Base-by-base conservation (phyloP, 1,140 invertebrate species). In the Penaeus japonicus region DNA sequence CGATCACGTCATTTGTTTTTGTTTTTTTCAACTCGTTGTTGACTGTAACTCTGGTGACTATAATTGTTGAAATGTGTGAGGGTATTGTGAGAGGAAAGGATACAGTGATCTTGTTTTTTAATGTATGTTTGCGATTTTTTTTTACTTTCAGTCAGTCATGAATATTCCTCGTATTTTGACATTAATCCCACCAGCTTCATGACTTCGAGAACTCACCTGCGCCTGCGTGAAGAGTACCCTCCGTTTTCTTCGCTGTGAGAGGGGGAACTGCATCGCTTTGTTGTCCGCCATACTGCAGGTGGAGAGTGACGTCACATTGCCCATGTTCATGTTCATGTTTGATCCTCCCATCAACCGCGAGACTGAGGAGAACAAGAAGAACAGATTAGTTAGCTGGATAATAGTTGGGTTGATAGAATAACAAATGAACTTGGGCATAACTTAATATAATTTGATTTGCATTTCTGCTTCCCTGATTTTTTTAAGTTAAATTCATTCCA, bases 201-300 rank as follows among this genome's bases (percentile, higher is more conserved):
- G 65, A 27, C 17, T 27, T 27, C 65, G 17, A 73, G 24, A 27
- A 73, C 77, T 91, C 73, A 93, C 93, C 92, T 93, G 93, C 27
- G 93, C 92, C 91, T 93, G 93, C 20, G 93, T 93, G 91, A 93
- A 93, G 62, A 93, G 92, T 39, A 93, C 92, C 27, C 93, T 90
- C 83, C 93, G 91, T 91, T 93, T 93, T 75, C 93, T 90, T 20
- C 97, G 94, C 93, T 97, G 96, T 20, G 96, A 95, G 89, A 98
- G 94, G 39, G 97, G 97, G 93, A 98, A 98, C 93, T 98, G 97
- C 95, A 98, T 96, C 79, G 96, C 96, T 93, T 97, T 97, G 89
- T 96, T 94, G 92, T 97, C 96, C 78, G 93, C 92, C 90, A 94
- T 94, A 92, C 94, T 94, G 89, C 94, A 95, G 32, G 94, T 93